Evolutionary conservation across 2,888 invertebrate genomes (phyloP).

Genomic region (Yponomeuta evonymella): DNA sequence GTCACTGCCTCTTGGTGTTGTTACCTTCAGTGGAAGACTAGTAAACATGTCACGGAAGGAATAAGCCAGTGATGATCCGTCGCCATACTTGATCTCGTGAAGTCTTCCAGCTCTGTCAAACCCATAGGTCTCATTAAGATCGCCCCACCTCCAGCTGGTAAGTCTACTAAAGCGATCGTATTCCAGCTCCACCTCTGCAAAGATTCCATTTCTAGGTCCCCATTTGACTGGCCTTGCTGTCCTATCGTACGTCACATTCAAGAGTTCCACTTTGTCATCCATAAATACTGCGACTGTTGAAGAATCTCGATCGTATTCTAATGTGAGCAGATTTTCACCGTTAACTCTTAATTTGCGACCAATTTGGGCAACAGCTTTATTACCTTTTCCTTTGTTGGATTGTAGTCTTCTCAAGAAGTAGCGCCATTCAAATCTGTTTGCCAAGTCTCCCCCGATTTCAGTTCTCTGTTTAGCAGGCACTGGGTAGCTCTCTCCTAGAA

Average conservation of each 20-base stretch:
- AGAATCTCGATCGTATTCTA: conserved; percentile 93
- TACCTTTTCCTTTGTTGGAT: conserved; percentile 76
- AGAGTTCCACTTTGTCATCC: conserved; percentile 88
- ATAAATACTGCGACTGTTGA: conserved; percentile 91
- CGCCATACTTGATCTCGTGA: conserved; percentile 92
- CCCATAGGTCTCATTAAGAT: conserved; percentile 90
- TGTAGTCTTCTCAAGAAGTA: conserved; percentile 89
- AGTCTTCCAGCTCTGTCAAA: conserved; percentile 93
- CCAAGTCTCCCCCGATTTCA: conserved; percentile 92
- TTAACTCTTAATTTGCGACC: conserved; percentile 91
- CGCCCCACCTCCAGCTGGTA: conserved; percentile 95
- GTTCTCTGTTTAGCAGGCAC: conserved; percentile 93
- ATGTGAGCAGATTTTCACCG: conserved; percentile 91
- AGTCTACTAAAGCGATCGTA: conserved; percentile 94
- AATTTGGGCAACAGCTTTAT: conserved; percentile 86
- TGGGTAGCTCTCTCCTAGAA: conserved; percentile 93
- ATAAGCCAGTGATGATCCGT: conserved; percentile 92
- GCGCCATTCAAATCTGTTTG: conserved; percentile 96
- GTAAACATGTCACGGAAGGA: conserved; percentile 95
- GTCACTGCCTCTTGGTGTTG: conserved; percentile 94
- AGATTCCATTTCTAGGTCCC: conserved; percentile 89
- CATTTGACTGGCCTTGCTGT: conserved; percentile 90
- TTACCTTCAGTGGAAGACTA: conserved; percentile 93
- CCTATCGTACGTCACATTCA: conserved; percentile 91
- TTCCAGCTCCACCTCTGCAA: conserved; percentile 92